Conservation (phyloP, 1,140 invertebrate genomes). For the Bombus soroeensis region DNA sequence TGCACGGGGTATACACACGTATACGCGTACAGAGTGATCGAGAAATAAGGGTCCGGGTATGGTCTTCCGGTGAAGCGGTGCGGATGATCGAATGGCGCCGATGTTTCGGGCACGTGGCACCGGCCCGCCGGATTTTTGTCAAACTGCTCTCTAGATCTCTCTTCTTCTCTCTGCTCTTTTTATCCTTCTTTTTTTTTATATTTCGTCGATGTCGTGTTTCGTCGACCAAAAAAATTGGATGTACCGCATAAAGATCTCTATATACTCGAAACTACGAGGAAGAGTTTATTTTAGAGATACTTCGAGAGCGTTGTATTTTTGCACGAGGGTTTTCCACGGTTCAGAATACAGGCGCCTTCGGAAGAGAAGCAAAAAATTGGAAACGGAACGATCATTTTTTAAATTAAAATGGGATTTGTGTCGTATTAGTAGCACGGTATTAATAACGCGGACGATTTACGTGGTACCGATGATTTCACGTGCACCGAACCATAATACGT, state of each 20-base stretch:
- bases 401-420: slow-evolving; percentile 22
- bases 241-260: neutral
- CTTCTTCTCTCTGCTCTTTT: neutral
- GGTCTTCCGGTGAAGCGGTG: slow-evolving; percentile 30
- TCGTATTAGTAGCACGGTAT: slow-evolving; percentile 13
- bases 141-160: neutral
- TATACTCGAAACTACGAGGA: neutral
- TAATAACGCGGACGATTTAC: slow-evolving; percentile 47
- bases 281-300: neutral
- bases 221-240: neutral
- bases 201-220: neutral
- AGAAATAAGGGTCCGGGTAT: slow-evolving; percentile 56
- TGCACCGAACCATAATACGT: slow-evolving; percentile 50
- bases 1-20: slow-evolving; percentile 35
- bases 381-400: neutral
- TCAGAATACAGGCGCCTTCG: neutral
- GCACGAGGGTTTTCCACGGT: neutral
- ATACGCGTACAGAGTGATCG: slow-evolving; percentile 55
- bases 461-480: slow-evolving; percentile 57
- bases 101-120: slow-evolving; percentile 44
- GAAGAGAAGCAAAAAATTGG: neutral
- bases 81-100: slow-evolving; percentile 37
- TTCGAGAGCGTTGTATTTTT: neutral
- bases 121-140: neutral
- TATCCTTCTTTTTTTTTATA: neutral